A percentile compares a stretch with the other conserved stretches of the same genome.
phyloP scores from a whole-genome alignment of 2,888 invertebrate genomes.

The Minunthozetes semirufus region DNA sequence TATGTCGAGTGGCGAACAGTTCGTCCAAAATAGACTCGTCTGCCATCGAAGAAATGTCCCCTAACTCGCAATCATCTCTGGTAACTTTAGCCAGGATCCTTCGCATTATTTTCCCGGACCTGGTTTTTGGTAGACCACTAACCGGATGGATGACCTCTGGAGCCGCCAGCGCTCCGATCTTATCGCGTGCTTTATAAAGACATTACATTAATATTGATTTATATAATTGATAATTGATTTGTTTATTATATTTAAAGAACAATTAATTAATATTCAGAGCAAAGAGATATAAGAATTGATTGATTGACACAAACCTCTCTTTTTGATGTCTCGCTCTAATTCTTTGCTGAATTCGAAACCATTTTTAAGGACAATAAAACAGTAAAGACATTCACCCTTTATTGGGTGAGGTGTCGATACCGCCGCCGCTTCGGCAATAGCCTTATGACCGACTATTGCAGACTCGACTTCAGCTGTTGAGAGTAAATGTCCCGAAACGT shows the following conservation, averaged over 20 bases:
- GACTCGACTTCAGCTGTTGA: slow-evolving; percentile 80
- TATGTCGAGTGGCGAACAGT: slow-evolving; percentile 54
- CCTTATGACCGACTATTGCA: slow-evolving; percentile 51
- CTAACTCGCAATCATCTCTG: slow-evolving; percentile 75
- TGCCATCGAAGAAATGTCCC: slow-evolving; percentile 87
- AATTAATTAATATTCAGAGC: not conserved
- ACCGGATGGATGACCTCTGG: slow-evolving; percentile 77
- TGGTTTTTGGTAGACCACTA: slow-evolving; percentile 86
- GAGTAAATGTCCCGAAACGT: slow-evolving; percentile 95
- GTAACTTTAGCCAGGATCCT: slow-evolving; percentile 89
- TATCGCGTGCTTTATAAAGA: slow-evolving; percentile 61
- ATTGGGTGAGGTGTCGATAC: slow-evolving; percentile 88
- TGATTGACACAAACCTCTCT: slow-evolving; percentile 50
- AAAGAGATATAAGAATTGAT: not conserved
- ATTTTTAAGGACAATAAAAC: slow-evolving; percentile 86
- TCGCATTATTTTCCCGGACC: slow-evolving; percentile 97
- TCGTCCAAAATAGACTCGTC: slow-evolving; percentile 80
- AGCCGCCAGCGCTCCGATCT: slow-evolving; percentile 91
- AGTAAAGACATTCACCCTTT: slow-evolving; percentile 95
- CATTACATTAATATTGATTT: not conserved
- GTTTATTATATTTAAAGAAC: not conserved
- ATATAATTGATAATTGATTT: not conserved
- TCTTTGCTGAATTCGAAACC: slow-evolving; percentile 58
- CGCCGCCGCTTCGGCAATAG: slow-evolving; percentile 88
- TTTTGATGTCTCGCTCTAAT: slow-evolving; percentile 64